Percentiles rank a stretch among this genome's conserved stretches.
Conservation (phyloP, 2,113 vertebrate genomes). For the Gymnarchus niloticus region DNA sequence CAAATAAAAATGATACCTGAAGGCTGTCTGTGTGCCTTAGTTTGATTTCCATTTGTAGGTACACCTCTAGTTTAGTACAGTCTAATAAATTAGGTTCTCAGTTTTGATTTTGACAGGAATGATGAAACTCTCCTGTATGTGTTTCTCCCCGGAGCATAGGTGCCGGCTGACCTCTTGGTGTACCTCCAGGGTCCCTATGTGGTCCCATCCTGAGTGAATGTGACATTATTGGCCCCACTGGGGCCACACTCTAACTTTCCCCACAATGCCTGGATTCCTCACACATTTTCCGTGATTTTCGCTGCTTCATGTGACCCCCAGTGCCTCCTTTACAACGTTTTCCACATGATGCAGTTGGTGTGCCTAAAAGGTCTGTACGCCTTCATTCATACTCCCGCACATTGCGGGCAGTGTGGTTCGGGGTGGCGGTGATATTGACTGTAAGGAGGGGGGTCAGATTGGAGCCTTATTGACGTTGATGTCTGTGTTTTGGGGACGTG, state of each 20-base stretch:
- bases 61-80: neutral
- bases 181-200: no score
- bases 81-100: no score
- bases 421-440: neutral
- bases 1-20: neutral
- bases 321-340: neutral
- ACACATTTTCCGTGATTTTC: neutral
- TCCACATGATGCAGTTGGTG: neutral
- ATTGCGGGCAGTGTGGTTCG: neutral
- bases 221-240: neutral
- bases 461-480: conserved; percentile 15
- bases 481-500: conserved; percentile 29
- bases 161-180: neutral
- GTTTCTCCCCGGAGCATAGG: no score
- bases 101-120: neutral
- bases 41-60: neutral
- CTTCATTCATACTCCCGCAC: no score
- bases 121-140: neutral
- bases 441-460: neutral
- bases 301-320: no score
- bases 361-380: no score
- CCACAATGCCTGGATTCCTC: no score
- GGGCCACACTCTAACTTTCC: no score
- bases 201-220: no score
- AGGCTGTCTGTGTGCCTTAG: neutral